Conservation (phyloP, 2,888 invertebrate species). For the Drosophila merina region DNA sequence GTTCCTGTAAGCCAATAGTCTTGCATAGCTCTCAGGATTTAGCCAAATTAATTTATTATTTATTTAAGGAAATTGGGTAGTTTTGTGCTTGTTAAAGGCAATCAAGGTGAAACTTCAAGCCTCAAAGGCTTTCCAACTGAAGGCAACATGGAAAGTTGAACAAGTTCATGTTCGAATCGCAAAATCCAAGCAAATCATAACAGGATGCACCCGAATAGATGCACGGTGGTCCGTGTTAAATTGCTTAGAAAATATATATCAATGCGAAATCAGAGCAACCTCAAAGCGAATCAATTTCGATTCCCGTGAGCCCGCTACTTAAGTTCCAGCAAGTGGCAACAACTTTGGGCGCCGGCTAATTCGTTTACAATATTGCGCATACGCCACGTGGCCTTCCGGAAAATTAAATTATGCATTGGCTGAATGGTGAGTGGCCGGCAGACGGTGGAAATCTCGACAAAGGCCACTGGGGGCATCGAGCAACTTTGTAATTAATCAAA, state of each 20-base stretch:
- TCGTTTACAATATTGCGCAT: constrained; percentile 61
- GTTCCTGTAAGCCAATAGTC: neutral
- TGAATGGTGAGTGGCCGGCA: constrained; percentile 31
- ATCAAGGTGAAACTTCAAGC: neutral
- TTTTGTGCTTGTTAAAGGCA: neutral
- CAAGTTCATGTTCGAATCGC: neutral
- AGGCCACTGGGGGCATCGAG: constrained; percentile 31
- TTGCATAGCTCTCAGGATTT: neutral
- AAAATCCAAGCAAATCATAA: neutral
- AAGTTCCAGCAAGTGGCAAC: constrained; percentile 19
- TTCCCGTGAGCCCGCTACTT: constrained; percentile 2
- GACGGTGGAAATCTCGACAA: constrained; percentile 44
- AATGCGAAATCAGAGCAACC: neutral
- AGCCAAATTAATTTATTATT: neutral
- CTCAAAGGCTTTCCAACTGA: neutral
- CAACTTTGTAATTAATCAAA: constrained; percentile 70
- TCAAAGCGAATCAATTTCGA: constrained; percentile 6
- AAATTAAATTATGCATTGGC: constrained; percentile 68
- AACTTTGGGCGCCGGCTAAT: constrained; percentile 36
- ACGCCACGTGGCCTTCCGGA: constrained; percentile 42
- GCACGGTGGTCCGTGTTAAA: neutral
- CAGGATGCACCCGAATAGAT: neutral
- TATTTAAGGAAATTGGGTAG: neutral
- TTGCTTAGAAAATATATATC: neutral
- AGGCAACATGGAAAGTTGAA: neutral